Evolutionary conservation across 2,113 vertebrate species (phyloP).

Genomic region (Empidonax traillii): DNA sequence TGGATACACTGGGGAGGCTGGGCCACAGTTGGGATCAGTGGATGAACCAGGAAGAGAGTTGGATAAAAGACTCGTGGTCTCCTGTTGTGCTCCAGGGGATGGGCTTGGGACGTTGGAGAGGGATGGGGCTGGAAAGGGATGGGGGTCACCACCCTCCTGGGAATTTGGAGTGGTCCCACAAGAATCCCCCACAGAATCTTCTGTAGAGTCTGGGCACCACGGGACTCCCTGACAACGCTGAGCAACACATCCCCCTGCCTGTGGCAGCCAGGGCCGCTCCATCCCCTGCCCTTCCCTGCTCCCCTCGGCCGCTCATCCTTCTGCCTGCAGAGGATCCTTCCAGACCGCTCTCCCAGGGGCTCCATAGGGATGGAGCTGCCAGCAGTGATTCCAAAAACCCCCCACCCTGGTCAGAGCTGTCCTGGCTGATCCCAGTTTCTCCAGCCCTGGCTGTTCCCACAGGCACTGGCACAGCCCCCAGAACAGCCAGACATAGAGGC

Average conservation of each 20-base stretch:
- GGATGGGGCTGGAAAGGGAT: neutral
- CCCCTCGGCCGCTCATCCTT: accelerated
- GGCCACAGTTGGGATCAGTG: neutral
- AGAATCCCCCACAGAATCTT: neutral
- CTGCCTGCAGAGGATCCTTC: neutral
- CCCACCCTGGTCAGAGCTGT: neutral
- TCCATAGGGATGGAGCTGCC: neutral
- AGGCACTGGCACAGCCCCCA: accelerated
- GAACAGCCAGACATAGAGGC: neutral
- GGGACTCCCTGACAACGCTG: neutral
- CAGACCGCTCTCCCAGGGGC: neutral
- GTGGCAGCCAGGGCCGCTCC: too few species aligned
- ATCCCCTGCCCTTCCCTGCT: neutral
- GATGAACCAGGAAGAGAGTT: accelerated
- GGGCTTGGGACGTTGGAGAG: neutral
- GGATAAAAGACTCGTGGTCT: neutral
- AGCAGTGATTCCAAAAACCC: neutral
- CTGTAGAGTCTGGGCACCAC: accelerated
- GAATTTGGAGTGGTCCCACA: neutral
- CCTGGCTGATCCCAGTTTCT: neutral
- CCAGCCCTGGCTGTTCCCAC: accelerated
- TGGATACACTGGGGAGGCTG: neutral
- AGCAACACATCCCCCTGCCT: neutral
- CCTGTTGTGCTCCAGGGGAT: neutral
- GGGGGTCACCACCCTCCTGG: too few species aligned